Base-by-base conservation (phyloP, 1,140 invertebrate genomes). In the Danaus plexippus region DNA sequence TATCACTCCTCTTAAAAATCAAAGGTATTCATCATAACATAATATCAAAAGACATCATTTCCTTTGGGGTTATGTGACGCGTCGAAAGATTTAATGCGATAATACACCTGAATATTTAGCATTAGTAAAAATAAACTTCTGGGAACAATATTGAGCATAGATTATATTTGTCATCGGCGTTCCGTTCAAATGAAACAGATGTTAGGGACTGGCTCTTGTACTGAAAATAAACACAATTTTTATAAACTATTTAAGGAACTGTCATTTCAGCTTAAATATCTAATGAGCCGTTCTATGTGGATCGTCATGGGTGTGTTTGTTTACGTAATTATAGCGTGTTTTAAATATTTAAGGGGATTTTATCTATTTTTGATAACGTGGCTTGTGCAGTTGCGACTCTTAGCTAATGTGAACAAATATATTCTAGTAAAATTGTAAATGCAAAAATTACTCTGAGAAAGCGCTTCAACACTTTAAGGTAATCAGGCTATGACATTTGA, bases 81-180 rank as follows among this genome's bases (percentile, higher is more conserved):
- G 15, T 15, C 15, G 15, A 15, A 15, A 15, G 15, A 15, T 15
- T 15, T 15, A 15, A 15, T 3, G 15, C 15, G 15, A 15, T 15
- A 15, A 15, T 15, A 15, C 80, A 84, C 80, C 80, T 84, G 77
- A 82, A 66, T 79, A 77, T 84, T 84, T 82, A 80, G 77, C 69
- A 75, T 78, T 76, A 75, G 71, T 82, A 77, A 82, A 84, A 80
- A 84, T 82, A 84, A 66, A 66, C 70, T 84, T 84, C 80, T 76
- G 70, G 61, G 80, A 84, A 79, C 74, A 77, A 80, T 76, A 79
- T 60, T 68, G 69, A 71, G 65, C 69, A 74, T 73, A 84, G 79
- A 85, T 85, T 85, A 85, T 82, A 80, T 85, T 85, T 85, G 80
- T 85, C 80, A 80, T 79, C 80, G 70, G 44, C 59, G 59, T 64